phyloP scores from a whole-genome alignment of 2,113 vertebrate species.

The Acinonyx jubatus region DNA sequence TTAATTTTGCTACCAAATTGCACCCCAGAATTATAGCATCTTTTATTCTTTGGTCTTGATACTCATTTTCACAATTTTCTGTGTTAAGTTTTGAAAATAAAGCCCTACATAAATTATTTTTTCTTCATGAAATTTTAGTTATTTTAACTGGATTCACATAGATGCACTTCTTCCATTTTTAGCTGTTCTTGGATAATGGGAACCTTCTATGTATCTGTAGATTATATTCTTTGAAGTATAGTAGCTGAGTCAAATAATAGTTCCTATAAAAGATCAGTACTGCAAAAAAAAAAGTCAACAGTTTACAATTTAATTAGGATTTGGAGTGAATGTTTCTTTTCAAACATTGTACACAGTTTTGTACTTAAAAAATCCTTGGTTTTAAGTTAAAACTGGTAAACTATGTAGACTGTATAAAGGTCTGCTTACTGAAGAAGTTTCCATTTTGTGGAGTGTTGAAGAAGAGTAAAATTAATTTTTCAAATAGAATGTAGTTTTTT shows the following conservation, averaged over 20 bases:
- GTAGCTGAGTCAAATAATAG: not conserved
- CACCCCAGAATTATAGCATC: not conserved
- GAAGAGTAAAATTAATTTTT: conserved; percentile 1
- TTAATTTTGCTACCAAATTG: conserved; percentile 3
- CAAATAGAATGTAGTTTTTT: conserved; percentile 31
- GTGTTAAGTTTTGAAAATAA: conserved; percentile 41
- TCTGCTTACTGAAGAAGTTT: not conserved
- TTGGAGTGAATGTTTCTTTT: not conserved
- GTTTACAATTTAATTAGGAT: not conserved
- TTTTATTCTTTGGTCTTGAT: conserved; percentile 39
- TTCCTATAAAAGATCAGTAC: not conserved
- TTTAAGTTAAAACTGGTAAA: conserved; percentile 20
- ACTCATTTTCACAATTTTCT: not conserved
- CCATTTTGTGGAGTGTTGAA: not conserved
- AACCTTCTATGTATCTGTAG: not conserved
- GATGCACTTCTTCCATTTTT: not conserved
- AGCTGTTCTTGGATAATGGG: not conserved
- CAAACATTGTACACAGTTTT: conserved; percentile 23
- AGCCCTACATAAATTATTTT: not conserved
- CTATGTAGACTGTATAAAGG: not conserved
- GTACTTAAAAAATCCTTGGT: not conserved
- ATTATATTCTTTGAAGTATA: conserved; percentile 2
- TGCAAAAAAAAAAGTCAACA: not conserved
- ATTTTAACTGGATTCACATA: conserved; percentile 27
- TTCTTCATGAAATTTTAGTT: conserved; percentile 35